phyloP scores from a whole-genome alignment of 2,113 vertebrate genomes.

The Narcine bancroftii region DNA sequence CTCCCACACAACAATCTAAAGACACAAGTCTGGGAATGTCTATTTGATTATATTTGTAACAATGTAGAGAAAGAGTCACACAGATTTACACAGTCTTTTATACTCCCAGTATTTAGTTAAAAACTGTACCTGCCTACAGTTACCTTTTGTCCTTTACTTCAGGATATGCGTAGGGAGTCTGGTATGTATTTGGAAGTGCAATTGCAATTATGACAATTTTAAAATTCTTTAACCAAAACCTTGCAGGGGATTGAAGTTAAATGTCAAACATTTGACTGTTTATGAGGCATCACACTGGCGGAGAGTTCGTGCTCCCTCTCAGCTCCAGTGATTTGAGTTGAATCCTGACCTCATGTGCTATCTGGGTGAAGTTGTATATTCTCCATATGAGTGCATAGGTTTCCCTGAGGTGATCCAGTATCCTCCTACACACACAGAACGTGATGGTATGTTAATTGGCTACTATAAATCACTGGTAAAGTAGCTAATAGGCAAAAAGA shows the following conservation, averaged over 20 bases:
- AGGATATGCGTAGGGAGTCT: background rate
- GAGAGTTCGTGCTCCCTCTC: too few relatives aligned
- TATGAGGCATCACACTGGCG: too few relatives aligned
- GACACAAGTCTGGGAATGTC: conserved; percentile 25
- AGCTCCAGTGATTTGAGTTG: too few relatives aligned
- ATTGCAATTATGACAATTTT: background rate
- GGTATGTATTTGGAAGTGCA: background rate
- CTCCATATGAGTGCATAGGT: too few relatives aligned
- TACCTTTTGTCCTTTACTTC: background rate
- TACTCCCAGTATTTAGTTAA: background rate
- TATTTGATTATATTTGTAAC: background rate
- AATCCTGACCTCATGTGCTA: too few relatives aligned
- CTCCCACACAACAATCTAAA: conserved; percentile 17
- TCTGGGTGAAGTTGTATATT: too few relatives aligned
- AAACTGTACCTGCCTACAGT: background rate
- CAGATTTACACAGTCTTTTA: background rate
- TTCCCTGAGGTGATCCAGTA: too few relatives aligned
- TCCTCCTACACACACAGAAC: too few relatives aligned
- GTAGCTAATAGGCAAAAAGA: too few relatives aligned
- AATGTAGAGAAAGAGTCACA: background rate
- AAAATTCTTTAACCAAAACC: background rate
- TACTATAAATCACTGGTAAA: too few relatives aligned
- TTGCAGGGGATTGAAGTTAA: background rate
- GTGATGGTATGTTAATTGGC: too few relatives aligned
- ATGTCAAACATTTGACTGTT: background rate